Evolutionary conservation across 1,140 invertebrate species (phyloP).

Genomic region (Zaprionus tsacasi): DNA sequence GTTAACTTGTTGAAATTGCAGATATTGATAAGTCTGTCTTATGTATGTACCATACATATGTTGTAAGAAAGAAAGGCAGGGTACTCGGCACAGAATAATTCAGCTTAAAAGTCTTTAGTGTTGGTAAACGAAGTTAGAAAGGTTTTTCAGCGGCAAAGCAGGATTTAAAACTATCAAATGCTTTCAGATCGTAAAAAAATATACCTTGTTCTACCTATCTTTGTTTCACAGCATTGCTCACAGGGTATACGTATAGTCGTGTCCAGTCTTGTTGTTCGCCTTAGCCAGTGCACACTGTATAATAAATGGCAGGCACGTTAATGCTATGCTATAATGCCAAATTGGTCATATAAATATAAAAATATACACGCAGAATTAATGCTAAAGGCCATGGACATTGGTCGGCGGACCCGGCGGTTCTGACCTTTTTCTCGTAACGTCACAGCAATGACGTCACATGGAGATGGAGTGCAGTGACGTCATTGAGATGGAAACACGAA

Average conservation of each 20-base stretch:
- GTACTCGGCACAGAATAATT: not conserved
- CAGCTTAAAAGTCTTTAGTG: not conserved
- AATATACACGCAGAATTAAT: conserved; percentile 34
- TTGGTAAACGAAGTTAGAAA: not conserved
- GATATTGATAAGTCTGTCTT: too few relatives aligned
- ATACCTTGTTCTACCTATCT: too few relatives aligned
- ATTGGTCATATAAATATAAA: conserved; percentile 29
- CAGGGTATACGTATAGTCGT: not conserved
- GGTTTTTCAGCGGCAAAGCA: not conserved
- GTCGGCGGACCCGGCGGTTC: not conserved
- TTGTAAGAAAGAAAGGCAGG: not conserved
- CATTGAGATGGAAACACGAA: not conserved
- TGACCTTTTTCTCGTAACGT: conserved; percentile 47
- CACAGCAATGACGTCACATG: conserved; percentile 40
- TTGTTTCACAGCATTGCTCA: not conserved
- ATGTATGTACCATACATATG: too few relatives aligned
- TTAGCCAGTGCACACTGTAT: conserved; percentile 1
- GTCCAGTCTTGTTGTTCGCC: not conserved
- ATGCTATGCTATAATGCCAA: conserved; percentile 37
- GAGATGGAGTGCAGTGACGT: not conserved
- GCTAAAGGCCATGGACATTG: conserved; percentile 37
- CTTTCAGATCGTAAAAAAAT: not conserved
- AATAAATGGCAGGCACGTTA: conserved; percentile 4
- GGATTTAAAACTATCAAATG: not conserved
- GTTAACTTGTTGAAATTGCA: not conserved